A percentile compares a stretch with the other conserved stretches of the same genome.
Evolutionary conservation across 2,113 vertebrate species (phyloP).

Genomic region (Emydocephalus ijimae): DNA sequence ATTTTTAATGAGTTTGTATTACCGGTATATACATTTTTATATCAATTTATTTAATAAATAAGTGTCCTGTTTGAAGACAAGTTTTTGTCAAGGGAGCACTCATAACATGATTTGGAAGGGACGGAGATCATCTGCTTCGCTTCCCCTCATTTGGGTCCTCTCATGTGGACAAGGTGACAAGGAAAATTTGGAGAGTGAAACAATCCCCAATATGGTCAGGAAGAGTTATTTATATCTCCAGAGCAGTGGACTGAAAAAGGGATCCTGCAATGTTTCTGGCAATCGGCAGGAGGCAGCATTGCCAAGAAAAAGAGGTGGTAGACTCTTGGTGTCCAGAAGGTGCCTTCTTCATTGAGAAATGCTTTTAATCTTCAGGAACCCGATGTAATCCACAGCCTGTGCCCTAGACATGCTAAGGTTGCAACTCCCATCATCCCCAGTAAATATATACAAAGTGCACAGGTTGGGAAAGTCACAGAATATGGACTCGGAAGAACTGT

Average conservation of each 20-base stretch:
- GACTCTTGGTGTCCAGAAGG: not conserved
- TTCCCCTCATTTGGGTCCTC: not conserved
- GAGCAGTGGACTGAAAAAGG: not conserved
- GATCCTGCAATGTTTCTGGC: not conserved
- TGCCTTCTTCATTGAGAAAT: not conserved
- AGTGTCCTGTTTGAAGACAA: not conserved
- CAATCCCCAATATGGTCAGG: slow-evolving; percentile 6
- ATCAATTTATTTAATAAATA: not conserved
- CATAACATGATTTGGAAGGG: not conserved
- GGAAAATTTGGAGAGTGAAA: not conserved
- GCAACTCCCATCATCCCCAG: not conserved
- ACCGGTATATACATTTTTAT: not conserved
- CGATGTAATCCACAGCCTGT: not conserved
- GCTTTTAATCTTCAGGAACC: not conserved
- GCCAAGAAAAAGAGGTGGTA: not conserved
- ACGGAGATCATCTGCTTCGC: not conserved
- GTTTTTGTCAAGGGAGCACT: not conserved
- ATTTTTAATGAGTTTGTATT: not conserved
- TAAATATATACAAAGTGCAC: not conserved
- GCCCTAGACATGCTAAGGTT: not conserved
- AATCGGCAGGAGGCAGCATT: not conserved
- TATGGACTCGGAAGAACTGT: not conserved
- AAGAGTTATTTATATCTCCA: slow-evolving; percentile 14
- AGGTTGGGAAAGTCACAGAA: not conserved
- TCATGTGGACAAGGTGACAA: not conserved